phyloP scores from a whole-genome alignment of 2,113 vertebrate genomes.

The Notarius lentiginosus region DNA sequence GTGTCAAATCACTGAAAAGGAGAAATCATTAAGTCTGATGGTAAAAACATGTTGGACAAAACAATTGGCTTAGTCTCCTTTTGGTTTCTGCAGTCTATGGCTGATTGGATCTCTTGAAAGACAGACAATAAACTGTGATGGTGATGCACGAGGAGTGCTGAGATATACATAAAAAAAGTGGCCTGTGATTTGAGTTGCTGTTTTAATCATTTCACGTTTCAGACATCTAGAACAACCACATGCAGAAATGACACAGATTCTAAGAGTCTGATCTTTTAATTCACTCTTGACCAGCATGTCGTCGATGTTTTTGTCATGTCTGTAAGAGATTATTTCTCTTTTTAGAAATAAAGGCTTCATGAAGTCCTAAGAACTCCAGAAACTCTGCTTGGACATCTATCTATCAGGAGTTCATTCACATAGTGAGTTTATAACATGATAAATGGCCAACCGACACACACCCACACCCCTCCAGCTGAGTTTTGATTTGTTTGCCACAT shows the following conservation, averaged over 20 bases:
- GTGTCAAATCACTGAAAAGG: neutral
- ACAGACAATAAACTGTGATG: neutral
- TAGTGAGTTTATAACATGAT: neutral
- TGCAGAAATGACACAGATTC: neutral
- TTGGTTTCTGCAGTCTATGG: neutral
- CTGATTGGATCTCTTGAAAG: neutral
- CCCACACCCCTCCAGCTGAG: neutral
- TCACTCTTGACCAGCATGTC: neutral
- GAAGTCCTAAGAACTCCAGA: neutral
- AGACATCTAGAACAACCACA: neutral
- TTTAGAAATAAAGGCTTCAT: neutral
- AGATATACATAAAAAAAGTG: neutral
- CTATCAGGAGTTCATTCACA: neutral
- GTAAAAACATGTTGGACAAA: neutral
- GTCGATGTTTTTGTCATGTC: neutral
- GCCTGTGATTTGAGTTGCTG: neutral
- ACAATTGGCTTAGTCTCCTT: neutral
- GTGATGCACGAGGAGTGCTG: neutral
- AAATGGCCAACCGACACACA: neutral
- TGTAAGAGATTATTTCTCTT: neutral
- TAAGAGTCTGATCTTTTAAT: neutral
- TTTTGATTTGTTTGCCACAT: neutral
- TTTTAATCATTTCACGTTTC: neutral
- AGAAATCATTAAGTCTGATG: neutral
- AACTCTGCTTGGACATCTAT: neutral